Conservation (phyloP, 1,140 invertebrate species). For the Zaprionus inermis region DNA sequence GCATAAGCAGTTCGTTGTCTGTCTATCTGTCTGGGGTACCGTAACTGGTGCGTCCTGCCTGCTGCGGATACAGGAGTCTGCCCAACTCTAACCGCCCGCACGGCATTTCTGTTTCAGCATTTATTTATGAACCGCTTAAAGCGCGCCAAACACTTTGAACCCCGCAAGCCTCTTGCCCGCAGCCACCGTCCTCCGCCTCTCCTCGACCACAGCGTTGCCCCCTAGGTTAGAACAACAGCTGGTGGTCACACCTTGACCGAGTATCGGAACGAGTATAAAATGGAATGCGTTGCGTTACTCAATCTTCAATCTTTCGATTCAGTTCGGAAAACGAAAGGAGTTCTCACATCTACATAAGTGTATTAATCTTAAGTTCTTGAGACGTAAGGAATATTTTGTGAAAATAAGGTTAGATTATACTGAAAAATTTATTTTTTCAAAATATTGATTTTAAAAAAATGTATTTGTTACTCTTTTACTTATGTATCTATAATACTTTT, state of each 20-base stretch:
- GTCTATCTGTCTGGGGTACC: conserved; percentile 27
- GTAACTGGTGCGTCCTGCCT: conserved; percentile 33
- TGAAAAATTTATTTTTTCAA: background rate
- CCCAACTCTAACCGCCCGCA: conserved; percentile 49
- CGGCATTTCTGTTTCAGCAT: conserved; percentile 78
- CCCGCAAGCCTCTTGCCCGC: conserved; percentile 26
- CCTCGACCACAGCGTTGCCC: conserved; percentile 32
- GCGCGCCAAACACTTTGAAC: conserved; percentile 78
- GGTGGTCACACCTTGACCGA: conserved; percentile 49
- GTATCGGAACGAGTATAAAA: conserved; percentile 6
- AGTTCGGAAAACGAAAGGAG: background rate
- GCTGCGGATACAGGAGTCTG: conserved; percentile 17
- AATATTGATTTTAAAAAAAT: background rate
- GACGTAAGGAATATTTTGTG: too few species aligned
- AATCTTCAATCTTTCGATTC: background rate
- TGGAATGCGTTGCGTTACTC: background rate
- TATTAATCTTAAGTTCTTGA: too few species aligned
- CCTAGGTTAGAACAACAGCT: conserved; percentile 45
- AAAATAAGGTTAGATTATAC: background rate
- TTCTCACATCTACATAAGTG: too few species aligned
- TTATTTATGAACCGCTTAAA: conserved; percentile 81
- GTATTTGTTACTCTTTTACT: background rate
- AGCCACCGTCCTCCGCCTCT: background rate
- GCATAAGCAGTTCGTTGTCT: background rate
- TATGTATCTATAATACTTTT: too few species aligned